Evolutionary conservation across 2,797 vertebrate species (phyloP).

Genomic region (Crocodylus rhombifer): DNA sequence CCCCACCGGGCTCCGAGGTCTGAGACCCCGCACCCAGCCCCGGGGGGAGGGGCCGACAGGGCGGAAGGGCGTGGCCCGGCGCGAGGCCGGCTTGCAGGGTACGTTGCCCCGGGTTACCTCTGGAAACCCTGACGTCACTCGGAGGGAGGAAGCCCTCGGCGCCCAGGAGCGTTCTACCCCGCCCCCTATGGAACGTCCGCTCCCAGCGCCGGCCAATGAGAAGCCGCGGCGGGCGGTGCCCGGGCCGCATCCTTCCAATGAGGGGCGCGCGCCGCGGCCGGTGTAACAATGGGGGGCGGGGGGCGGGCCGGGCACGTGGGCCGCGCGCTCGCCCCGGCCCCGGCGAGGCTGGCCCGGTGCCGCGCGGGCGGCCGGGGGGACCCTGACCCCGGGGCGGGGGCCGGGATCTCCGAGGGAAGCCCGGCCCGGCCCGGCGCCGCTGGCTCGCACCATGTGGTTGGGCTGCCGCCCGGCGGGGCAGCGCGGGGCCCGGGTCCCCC

Average conservation of each 20-base stretch:
- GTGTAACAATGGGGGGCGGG: slow-evolving; percentile 43
- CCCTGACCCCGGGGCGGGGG: neutral
- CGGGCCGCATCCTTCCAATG: slow-evolving; percentile 50
- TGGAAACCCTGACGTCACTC: slow-evolving; percentile 82
- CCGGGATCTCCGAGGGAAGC: neutral
- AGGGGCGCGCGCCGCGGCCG: slow-evolving; percentile 59
- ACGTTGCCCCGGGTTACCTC: slow-evolving; percentile 89
- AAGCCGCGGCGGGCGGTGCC: slow-evolving; percentile 41
- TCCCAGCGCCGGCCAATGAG: slow-evolving; percentile 60
- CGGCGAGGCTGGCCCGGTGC: neutral
- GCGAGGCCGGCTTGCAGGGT: slow-evolving; percentile 17
- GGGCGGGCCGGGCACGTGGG: too few species aligned
- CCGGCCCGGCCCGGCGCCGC: neutral
- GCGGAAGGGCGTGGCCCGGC: slow-evolving; percentile 2
- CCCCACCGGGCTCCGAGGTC: neutral
- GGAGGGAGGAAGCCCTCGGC: slow-evolving; percentile 74
- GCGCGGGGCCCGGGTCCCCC: neutral
- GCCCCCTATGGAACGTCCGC: neutral
- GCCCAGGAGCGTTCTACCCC: slow-evolving; percentile 34
- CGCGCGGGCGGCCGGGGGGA: neutral
- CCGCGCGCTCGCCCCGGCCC: neutral
- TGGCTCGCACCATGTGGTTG: neutral
- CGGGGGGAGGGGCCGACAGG: neutral
- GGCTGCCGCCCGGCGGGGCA: neutral
- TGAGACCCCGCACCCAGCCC: too few species aligned